Conservation (phyloP, 2,113 vertebrate species). For the Coptodon rendalli region DNA sequence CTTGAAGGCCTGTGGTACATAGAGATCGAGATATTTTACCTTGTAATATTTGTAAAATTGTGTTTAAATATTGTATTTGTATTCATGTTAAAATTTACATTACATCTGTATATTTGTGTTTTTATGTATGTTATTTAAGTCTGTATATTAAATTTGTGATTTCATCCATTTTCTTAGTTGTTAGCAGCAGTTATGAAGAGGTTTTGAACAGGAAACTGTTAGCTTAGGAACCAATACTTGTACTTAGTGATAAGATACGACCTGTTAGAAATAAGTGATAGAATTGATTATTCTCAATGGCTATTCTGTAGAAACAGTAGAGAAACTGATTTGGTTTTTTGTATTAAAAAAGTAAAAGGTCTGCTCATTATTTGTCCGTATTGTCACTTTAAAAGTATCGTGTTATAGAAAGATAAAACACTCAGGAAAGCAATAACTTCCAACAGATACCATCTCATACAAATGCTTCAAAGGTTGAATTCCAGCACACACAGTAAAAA, state of each 20-base stretch:
- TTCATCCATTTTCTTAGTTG: fast-evolving
- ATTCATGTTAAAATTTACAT: too few relatives aligned
- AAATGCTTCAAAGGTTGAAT: fast-evolving
- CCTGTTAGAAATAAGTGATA: background rate
- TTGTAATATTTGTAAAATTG: too few relatives aligned
- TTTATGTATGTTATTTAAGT: too few relatives aligned
- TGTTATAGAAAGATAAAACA: background rate
- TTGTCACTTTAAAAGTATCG: background rate
- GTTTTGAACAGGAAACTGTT: background rate
- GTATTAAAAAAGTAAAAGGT: background rate
- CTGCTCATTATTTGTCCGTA: fast-evolving
- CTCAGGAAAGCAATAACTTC: background rate
- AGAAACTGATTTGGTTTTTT: fast-evolving
- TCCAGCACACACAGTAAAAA: fast-evolving
- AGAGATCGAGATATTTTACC: too few relatives aligned
- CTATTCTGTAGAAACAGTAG: background rate
- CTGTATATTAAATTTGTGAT: background rate
- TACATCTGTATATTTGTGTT: too few relatives aligned
- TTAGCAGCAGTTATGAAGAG: background rate
- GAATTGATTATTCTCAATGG: fast-evolving
- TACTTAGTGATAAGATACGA: background rate
- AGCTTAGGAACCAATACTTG: background rate
- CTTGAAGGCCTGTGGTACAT: too few relatives aligned
- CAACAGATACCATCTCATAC: background rate
- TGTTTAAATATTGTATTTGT: too few relatives aligned